Conservation (phyloP, 1,140 invertebrate species). For the Heliothis virescens region DNA sequence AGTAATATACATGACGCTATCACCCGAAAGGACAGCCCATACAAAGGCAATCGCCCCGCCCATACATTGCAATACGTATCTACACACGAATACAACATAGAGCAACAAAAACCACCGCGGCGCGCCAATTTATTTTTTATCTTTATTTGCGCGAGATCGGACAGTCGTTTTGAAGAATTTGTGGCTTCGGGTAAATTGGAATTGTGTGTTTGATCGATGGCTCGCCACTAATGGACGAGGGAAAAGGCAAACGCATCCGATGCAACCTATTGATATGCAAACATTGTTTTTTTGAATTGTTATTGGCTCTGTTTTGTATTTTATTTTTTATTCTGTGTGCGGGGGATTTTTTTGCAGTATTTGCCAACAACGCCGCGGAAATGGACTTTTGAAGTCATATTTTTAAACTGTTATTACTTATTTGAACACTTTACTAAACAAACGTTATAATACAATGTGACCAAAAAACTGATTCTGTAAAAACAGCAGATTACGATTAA, state of each 20-base stretch:
- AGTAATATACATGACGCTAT: constrained; percentile 15
- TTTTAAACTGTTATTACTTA: background rate
- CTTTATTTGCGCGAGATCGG: constrained; percentile 63
- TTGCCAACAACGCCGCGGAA: background rate
- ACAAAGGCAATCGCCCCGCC: constrained; percentile 35
- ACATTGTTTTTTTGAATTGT: constrained; percentile 53
- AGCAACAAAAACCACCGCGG: constrained; percentile 34
- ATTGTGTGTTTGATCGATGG: constrained; percentile 81
- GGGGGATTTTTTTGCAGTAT: constrained; percentile 21
- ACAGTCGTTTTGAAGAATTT: constrained; percentile 79
- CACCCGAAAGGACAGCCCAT: constrained; percentile 18
- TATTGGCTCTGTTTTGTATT: constrained; percentile 39
- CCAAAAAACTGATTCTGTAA: constrained; percentile 1
- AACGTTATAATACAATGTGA: too few species aligned
- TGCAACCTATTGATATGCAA: constrained; percentile 54
- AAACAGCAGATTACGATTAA: constrained; percentile 23
- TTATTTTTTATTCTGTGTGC: constrained; percentile 31
- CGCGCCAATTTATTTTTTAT: constrained; percentile 72
- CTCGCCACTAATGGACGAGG: constrained; percentile 71
- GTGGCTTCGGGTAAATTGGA: constrained; percentile 81
- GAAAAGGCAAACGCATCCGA: constrained; percentile 59
- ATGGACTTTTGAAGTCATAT: constrained; percentile 22
- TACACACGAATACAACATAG: constrained; percentile 45
- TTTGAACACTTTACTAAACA: constrained; percentile 1
- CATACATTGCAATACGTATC: constrained; percentile 35